These are phyloP conservation scores for Phrynocephalus guinanensis DNA, from an alignment of 2,797 vertebrate species.

Conservation along the genomic window DNA sequence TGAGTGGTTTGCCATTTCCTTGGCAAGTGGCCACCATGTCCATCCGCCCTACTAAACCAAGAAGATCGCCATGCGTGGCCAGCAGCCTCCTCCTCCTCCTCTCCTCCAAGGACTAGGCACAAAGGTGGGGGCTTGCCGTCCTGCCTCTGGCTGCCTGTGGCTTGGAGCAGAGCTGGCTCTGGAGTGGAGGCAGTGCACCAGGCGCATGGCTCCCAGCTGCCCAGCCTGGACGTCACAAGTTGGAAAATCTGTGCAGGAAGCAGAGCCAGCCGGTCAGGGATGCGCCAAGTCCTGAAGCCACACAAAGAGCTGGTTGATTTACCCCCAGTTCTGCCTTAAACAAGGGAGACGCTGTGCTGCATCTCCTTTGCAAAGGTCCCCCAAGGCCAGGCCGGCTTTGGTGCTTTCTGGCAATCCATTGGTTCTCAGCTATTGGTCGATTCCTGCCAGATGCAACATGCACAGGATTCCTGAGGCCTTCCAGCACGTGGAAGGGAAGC, in stretches of 20 bases:
- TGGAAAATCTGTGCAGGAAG: background rate
- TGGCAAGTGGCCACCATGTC: background rate
- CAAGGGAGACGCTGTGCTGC: background rate
- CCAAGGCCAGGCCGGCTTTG: background rate
- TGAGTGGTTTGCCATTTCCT: background rate
- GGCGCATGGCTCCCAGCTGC: background rate
- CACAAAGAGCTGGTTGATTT: background rate
- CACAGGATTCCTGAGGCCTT: background rate
- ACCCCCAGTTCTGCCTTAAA: background rate
- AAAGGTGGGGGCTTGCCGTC: too few species aligned
- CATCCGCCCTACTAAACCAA: background rate
- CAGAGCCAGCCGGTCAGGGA: background rate
- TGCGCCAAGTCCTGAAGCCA: background rate
- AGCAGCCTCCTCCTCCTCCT: background rate
- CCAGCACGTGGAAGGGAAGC: background rate
- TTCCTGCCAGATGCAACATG: background rate
- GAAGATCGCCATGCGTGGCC: background rate
- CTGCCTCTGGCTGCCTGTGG: too few species aligned
- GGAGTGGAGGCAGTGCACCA: background rate
- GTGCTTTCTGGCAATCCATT: background rate
- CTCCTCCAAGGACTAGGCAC: background rate
- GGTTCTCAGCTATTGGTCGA: background rate
- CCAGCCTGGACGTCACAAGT: background rate
- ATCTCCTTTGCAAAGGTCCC: background rate
- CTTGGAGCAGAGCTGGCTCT: too few species aligned